Evolutionary conservation across 2,888 invertebrate genomes (phyloP), one percentile per base, ranked within the genome.

Genomic region (Pachymerium ferrugineum): DNA sequence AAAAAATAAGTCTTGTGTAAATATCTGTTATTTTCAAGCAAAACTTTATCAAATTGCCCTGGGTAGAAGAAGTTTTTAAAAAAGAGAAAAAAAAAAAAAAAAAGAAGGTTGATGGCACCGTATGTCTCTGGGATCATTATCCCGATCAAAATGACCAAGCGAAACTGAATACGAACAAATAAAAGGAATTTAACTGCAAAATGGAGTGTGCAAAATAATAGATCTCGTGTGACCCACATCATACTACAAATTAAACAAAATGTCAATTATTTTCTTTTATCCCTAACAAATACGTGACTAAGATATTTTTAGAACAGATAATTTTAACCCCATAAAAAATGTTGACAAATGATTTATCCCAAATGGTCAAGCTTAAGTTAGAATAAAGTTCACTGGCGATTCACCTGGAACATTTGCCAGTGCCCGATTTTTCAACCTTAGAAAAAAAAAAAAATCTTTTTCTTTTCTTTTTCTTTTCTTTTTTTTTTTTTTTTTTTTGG

Each of bases 311-410:
- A n/a, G 6, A 22, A 19, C 4, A 54, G 19, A 22, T 8, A n/a
- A 1, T 19, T 22, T 38, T 38, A n/a, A n/a, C n/a, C n/a, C n/a
- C n/a, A n/a, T n/a, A n/a, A n/a, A n/a, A n/a, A n/a, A n/a, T n/a
- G n/a, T 54, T 22, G 47, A 54, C 47, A 42, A 14, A 22, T 19
- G 47, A 54, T 54, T 54, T 54, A 54, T 19, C 19, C 10, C 19
- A 54, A 54, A 19, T 54, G 47, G 47, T 54, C 47, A 54, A 54
- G n/a, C n/a, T n/a, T n/a, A n/a, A n/a, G n/a, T n/a, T n/a, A n/a
- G n/a, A n/a, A n/a, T n/a, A n/a, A 19, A 54, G 47, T 54, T 54
- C 47, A 19, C 47, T 3, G 19, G 22, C 47, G 22, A 19, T 16
- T 22, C 47, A 54, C 22, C 22, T 54, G 47, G 47, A 54, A 54